A percentile compares a stretch with the other conserved stretches of the same genome.
Conservation (phyloP, 2,113 vertebrate species). For the Cheirogaleus medius region DNA sequence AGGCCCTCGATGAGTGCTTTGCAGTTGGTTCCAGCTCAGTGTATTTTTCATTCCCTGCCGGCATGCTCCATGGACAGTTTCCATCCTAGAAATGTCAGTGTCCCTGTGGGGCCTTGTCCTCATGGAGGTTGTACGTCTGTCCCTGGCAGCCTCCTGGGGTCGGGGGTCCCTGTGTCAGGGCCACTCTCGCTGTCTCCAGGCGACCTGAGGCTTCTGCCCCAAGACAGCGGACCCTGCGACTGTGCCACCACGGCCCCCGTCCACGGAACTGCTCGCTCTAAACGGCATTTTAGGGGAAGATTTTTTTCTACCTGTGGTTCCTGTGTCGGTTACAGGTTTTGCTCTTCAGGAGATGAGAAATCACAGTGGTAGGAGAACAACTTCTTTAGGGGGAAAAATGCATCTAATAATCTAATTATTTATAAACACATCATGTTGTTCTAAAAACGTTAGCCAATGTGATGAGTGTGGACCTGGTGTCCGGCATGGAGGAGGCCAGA, state of each 20-base stretch:
- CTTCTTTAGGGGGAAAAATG: not conserved
- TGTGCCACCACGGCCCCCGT: fast-evolving
- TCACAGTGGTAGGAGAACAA: not conserved
- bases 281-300: no score
- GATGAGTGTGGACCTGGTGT: not conserved
- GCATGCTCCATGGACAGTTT: fast-evolving
- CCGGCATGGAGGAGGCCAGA: not conserved
- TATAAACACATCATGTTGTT: no score
- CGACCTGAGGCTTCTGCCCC: not conserved
- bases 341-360: not conserved
- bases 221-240: fast-evolving
- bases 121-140: fast-evolving
- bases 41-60: not conserved
- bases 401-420: not conserved
- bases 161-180: not conserved
- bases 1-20: fast-evolving
- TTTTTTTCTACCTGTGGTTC: not conserved
- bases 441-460: not conserved
- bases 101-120: not conserved
- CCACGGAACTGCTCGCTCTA: not conserved
- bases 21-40: not conserved
- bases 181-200: not conserved
- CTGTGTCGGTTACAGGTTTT: fast-evolving
- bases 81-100: not conserved
- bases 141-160: not conserved